Evolutionary conservation across 2,113 vertebrate genomes (phyloP).

Genomic region (Clupea harengus): DNA sequence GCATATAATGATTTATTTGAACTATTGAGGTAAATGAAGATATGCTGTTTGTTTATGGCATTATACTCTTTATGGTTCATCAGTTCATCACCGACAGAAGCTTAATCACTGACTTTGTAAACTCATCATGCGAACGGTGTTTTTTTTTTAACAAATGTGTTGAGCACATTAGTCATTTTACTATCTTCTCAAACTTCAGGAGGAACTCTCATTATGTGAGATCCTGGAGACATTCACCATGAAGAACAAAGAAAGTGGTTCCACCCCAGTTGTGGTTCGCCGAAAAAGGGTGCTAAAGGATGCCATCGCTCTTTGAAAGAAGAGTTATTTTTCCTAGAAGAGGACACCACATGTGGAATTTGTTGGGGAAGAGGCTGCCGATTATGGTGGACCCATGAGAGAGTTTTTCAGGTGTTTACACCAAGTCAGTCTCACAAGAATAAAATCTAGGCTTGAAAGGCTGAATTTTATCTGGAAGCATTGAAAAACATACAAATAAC

Average conservation of each 20-base stretch:
- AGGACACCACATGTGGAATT: conserved; percentile 51
- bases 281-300: background rate
- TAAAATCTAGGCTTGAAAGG: no score
- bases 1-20: no score
- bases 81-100: background rate
- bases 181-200: background rate
- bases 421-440: background rate
- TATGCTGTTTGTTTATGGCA: no score
- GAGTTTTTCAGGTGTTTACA: conserved; percentile 65
- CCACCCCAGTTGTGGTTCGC: background rate
- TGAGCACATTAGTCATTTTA: no score
- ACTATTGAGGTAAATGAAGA: no score
- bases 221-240: background rate
- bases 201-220: background rate
- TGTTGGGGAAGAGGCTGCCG: conserved; percentile 45
- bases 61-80: background rate
- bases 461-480: no score
- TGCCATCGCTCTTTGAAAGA: background rate
- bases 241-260: background rate
- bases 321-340: conserved; percentile 56
- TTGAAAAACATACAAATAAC: no score
- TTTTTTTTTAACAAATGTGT: no score
- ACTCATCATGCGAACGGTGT: no score
- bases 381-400: conserved; percentile 41
- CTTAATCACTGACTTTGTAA: background rate